These are phyloP conservation scores for Pantala flavescens DNA, from an alignment of 1,140 invertebrate species.

Conservation along the genomic window DNA sequence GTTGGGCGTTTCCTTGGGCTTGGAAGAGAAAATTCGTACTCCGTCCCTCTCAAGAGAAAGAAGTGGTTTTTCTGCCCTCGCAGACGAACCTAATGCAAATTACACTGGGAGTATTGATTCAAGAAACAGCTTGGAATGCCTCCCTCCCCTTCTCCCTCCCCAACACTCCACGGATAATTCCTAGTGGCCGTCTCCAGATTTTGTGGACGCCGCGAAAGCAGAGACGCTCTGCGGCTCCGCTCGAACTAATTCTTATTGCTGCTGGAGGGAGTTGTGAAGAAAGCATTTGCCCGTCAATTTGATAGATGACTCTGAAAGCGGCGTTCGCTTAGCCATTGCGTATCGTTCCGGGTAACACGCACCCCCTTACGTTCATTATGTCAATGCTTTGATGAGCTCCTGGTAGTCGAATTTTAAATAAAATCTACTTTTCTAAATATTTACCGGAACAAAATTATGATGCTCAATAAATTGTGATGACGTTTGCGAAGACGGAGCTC, in stretches of 20 bases:
- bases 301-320: constrained; percentile 5
- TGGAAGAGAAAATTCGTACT: neutral
- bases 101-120: constrained; percentile 21
- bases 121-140: constrained; percentile 17
- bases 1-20: neutral
- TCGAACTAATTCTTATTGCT: neutral
- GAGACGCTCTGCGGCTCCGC: neutral
- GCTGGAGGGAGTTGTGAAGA: neutral
- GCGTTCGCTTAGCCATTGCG: too few species aligned
- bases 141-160: neutral
- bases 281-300: neutral
- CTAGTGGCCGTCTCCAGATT: constrained; percentile 7
- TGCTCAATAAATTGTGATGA: too few species aligned
- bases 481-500: too few species aligned
- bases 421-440: too few species aligned
- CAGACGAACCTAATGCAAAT: constrained; percentile 22
- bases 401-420: too few species aligned
- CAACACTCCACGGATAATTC: constrained; percentile 4
- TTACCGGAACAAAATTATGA: too few species aligned
- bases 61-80: constrained; percentile 11
- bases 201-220: neutral
- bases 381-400: too few species aligned
- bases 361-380: too few species aligned
- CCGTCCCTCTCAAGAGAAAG: neutral
- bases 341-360: too few species aligned